Evolutionary conservation across 1,140 invertebrate genomes (phyloP), one percentile per base, ranked within the genome.

Genomic region (Drosophila lacertosa): DNA sequence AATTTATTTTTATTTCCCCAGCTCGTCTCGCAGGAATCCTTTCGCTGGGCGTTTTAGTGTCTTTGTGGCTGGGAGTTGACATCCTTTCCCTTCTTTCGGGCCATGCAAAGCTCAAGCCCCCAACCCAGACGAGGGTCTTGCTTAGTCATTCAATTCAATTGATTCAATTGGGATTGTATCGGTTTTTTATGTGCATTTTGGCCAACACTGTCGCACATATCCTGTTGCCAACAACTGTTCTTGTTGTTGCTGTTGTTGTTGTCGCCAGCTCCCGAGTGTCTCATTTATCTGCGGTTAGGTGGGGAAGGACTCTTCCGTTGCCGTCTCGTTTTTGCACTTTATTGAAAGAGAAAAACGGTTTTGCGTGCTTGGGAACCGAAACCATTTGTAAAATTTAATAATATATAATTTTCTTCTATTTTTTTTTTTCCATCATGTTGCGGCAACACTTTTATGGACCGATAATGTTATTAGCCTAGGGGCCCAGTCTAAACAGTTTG

Each of bases 81-180:
- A 13, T 5, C 20, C 42, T 20, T 9, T 10, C 7, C 40, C 24
- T 7, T n/a, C n/a, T n/a, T n/a, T n/a, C n/a, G 6, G 35, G 3
- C 13, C 10, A 26, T 7, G 1, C 10, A 6, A 44, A 54, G 40
- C 74, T 26, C 18, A 22, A n/a, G 45, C 47, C 67, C 60, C 60
- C 50, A 53, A 7, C 35, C 37, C 42, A 29, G 32, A 18, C 33
- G 33, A 50, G 50, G 44, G 33, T 42, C 74, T 77, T 81, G 77
- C 57, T 80, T 74, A 76, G 68, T 75, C 81, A 86, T 84, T 84
- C 81, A 73, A 84, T 84, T 84, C 81, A 84, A 84, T 84, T 84
- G 81, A 84, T 86, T 84, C 81, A 84, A 84, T 84, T 84, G 81
- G 81, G 81, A 86, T 84, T 84, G 81, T 84, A 84, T 84, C 81